Conservation (phyloP, 2,113 vertebrate genomes). For the Lethenteron camtschaticum region DNA sequence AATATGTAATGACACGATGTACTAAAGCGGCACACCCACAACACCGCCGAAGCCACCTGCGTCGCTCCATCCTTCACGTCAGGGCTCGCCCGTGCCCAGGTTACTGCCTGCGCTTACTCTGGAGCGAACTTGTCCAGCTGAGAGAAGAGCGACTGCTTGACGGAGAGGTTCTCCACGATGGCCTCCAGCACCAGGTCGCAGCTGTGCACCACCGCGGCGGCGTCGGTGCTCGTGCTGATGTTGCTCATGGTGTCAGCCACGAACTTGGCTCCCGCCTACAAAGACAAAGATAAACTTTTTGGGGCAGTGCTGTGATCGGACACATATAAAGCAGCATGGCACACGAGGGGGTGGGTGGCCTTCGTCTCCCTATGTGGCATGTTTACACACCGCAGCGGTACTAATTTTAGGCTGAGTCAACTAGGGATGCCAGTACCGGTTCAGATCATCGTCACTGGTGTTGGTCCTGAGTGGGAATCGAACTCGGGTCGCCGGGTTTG, state of each 20-base stretch:
- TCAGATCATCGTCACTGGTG: too few species aligned
- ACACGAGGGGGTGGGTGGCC: neutral
- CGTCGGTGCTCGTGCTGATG: slow-evolving; percentile 41
- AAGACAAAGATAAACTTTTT: slow-evolving; percentile 7
- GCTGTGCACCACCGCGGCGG: slow-evolving; percentile 32
- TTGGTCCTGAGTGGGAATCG: too few species aligned
- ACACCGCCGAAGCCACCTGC: too few species aligned
- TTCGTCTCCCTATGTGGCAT: neutral
- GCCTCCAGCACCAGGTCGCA: slow-evolving; percentile 78
- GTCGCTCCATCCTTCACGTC: too few species aligned
- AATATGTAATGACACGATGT: too few species aligned
- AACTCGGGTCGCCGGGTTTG: too few species aligned
- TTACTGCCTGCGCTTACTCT: slow-evolving; percentile 26
- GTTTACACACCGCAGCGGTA: neutral
- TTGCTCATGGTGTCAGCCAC: slow-evolving; percentile 47
- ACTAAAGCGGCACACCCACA: too few species aligned
- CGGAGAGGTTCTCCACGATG: slow-evolving; percentile 60
- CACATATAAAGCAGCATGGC: neutral
- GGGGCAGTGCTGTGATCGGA: neutral
- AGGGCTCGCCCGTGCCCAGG: too few species aligned
- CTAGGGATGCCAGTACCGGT: too few species aligned
- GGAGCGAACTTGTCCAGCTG: slow-evolving; percentile 64
- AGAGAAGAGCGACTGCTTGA: slow-evolving; percentile 62
- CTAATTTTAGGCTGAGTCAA: neutral
- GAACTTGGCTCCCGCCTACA: slow-evolving; percentile 50